These are phyloP conservation scores for Meandrusa payeni DNA, from an alignment of 2,888 invertebrate genomes.

Conservation along the genomic window DNA sequence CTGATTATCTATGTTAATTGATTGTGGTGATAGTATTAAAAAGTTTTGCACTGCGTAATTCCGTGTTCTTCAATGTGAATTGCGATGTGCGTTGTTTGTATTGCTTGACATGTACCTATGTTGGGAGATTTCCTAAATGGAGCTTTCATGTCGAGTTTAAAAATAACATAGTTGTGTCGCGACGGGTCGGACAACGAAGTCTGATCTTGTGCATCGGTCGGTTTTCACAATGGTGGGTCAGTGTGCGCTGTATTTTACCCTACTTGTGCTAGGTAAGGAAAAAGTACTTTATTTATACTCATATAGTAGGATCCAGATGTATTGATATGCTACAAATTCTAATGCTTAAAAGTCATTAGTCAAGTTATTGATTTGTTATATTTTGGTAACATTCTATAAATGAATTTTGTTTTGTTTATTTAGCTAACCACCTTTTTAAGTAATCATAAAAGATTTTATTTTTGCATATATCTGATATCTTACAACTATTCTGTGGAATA, in stretches of 20 bases:
- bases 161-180: conserved; percentile 73
- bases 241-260: conserved; percentile 39
- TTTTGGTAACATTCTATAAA: conserved; percentile 9
- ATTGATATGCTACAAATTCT: too few relatives aligned
- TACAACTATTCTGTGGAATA: too few relatives aligned
- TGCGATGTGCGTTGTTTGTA: conserved; percentile 65
- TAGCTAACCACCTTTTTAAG: too few relatives aligned
- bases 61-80: conserved; percentile 25
- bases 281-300: conserved; percentile 17
- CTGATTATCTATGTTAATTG: conserved; percentile 23
- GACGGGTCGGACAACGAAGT: conserved; percentile 49
- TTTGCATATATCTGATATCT: too few relatives aligned
- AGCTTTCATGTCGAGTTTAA: conserved; percentile 76
- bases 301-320: too few relatives aligned
- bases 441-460: too few relatives aligned
- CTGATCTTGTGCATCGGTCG: conserved; percentile 53
- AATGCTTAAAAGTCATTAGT: conserved; percentile 6
- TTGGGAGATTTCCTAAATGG: conserved; percentile 69
- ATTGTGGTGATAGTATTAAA: conserved; percentile 5
- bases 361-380: conserved; percentile 10
- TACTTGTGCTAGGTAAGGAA: conserved; percentile 58
- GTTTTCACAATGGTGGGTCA: conserved; percentile 48
- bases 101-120: conserved; percentile 58
- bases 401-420: conserved; percentile 13
- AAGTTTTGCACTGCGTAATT: conserved; percentile 7